Percentiles rank a stretch among this genome's conserved stretches.
Conservation (phyloP, 2,888 invertebrate species). For the Toxonevra muliebris region DNA sequence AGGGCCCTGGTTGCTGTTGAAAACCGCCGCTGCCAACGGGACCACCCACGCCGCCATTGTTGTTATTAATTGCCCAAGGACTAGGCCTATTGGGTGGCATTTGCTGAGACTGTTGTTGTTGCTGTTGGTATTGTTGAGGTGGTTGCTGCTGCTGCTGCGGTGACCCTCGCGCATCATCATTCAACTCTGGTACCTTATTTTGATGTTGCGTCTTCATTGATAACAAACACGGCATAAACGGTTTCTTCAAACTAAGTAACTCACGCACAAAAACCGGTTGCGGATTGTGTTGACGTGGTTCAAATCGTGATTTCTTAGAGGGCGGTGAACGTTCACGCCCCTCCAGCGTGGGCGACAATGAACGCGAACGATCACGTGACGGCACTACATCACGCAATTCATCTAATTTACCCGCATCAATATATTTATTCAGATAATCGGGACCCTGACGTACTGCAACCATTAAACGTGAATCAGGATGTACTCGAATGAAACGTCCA, state of each 20-base stretch:
- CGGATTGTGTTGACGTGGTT: constrained; percentile 61
- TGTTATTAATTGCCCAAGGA: constrained; percentile 46
- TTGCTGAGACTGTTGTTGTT: constrained; percentile 34
- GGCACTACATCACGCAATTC: constrained; percentile 82
- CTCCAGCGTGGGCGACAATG: constrained; percentile 56
- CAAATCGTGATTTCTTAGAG: constrained; percentile 60
- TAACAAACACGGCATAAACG: constrained; percentile 57
- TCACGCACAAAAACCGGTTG: constrained; percentile 60
- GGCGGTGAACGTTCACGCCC: constrained; percentile 53
- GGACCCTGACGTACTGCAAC: constrained; percentile 81
- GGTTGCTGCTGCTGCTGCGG: constrained; percentile 38
- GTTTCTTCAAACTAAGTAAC: constrained; percentile 53
- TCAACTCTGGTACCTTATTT: constrained; percentile 20
- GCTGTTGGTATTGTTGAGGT: constrained; percentile 36
- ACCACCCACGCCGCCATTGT: constrained; percentile 8
- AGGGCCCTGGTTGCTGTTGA: constrained; percentile 19
- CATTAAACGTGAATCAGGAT: constrained; percentile 79
- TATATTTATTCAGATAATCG: constrained; percentile 78
- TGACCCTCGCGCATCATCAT: constrained; percentile 42
- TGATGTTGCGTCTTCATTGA: constrained; percentile 55
- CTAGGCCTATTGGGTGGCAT: constrained; percentile 43
- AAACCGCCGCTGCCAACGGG: constrained; percentile 26
- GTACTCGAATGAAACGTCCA: constrained; percentile 83
- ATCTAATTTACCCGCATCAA: constrained; percentile 83
- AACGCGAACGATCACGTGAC: constrained; percentile 68